phyloP scores from a whole-genome alignment of 64 coral and sea anemone genomes.

The Pocillopora verrucosa region DNA sequence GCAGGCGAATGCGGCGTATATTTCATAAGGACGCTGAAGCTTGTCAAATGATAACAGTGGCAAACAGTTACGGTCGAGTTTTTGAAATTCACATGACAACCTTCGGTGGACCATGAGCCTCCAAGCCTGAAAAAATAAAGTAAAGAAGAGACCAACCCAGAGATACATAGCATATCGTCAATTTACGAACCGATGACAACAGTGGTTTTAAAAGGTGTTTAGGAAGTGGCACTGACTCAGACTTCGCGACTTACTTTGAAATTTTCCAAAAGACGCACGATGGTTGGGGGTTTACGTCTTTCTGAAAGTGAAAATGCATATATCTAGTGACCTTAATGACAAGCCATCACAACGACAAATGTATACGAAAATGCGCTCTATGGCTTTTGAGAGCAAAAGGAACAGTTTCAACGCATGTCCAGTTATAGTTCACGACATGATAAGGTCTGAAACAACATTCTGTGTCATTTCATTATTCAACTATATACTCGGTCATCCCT shows the following conservation, averaged over 20 bases:
- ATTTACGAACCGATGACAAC: no score
- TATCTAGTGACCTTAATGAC: background rate
- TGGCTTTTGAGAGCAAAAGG: background rate
- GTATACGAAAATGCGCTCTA: background rate
- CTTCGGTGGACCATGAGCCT: conserved; percentile 77
- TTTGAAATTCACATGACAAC: conserved; percentile 42
- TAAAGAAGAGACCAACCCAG: background rate
- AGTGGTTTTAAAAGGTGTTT: no score
- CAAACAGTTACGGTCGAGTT: conserved; percentile 77
- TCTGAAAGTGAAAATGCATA: background rate
- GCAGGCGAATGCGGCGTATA: background rate
- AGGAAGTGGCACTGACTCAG: background rate
- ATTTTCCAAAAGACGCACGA: conserved; percentile 76
- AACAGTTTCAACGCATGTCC: background rate
- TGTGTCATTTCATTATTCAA: no score
- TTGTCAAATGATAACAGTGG: conserved; percentile 86
- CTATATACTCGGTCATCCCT: no score
- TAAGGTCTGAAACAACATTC: no score
- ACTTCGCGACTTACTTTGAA: conserved; percentile 18
- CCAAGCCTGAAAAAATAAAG: conserved; percentile 12
- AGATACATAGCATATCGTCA: background rate
- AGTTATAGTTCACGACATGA: no score
- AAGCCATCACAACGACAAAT: background rate
- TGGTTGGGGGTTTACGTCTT: background rate
- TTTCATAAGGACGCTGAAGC: conserved; percentile 94